Percentiles rank a stretch among this genome's conserved stretches.
These are phyloP conservation scores for Zhengitettix transpicula DNA, from an alignment of 2,888 invertebrate species.

Conservation along the genomic window DNA sequence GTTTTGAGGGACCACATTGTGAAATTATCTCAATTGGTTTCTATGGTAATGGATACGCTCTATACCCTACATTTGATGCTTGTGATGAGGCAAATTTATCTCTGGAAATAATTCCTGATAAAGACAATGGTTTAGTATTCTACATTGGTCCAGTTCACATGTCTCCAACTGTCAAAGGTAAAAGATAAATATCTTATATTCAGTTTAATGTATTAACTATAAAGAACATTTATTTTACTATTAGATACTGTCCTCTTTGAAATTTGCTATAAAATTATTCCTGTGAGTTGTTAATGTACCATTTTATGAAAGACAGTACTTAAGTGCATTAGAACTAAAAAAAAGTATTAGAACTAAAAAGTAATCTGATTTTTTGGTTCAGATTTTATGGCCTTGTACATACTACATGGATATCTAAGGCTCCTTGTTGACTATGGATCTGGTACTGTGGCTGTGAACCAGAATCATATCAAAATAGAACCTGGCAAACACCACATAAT, in stretches of 20 bases:
- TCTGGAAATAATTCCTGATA: slow-evolving; percentile 61
- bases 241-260: too few species aligned
- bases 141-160: slow-evolving; percentile 65
- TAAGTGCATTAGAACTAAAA: too few species aligned
- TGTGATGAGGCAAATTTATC: slow-evolving; percentile 72
- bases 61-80: slow-evolving; percentile 74
- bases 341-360: too few species aligned
- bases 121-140: slow-evolving; percentile 67
- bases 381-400: slow-evolving; percentile 82
- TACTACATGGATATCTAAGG: slow-evolving; percentile 66
- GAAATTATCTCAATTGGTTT: slow-evolving; percentile 80
- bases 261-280: too few species aligned
- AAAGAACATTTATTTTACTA: too few species aligned
- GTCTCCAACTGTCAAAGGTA: too few species aligned
- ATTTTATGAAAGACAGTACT: too few species aligned
- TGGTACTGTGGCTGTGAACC: slow-evolving; percentile 53
- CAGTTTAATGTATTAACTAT: too few species aligned
- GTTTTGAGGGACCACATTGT: slow-evolving; percentile 73
- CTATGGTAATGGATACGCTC: slow-evolving; percentile 80
- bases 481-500: slow-evolving; percentile 79
- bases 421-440: slow-evolving; percentile 78
- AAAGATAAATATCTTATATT: too few species aligned
- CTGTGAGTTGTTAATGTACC: too few species aligned
- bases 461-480: slow-evolving; percentile 52
- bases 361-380: too few species aligned